phyloP scores from a whole-genome alignment of 1,140 invertebrate genomes.

The Sarcophaga peregrina region DNA sequence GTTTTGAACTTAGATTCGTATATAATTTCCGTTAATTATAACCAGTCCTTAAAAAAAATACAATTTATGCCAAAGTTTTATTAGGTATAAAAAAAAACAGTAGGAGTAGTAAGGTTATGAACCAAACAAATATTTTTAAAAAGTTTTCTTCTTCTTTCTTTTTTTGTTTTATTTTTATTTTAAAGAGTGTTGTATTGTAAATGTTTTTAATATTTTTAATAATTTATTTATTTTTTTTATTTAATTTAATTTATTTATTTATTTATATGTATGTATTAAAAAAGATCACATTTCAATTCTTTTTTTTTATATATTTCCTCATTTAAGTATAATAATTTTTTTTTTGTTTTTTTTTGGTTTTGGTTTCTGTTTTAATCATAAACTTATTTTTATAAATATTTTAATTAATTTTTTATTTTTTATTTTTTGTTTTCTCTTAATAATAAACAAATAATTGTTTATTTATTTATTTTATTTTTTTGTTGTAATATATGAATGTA shows the following conservation, averaged over 20 bases:
- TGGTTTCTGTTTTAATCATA: constrained; percentile 26
- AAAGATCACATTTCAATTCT: constrained; percentile 66
- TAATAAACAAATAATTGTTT: constrained; percentile 48
- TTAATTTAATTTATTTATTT: constrained; percentile 50
- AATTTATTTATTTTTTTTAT: constrained; percentile 30
- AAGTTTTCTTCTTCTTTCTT: not conserved
- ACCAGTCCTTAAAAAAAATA: constrained; percentile 65
- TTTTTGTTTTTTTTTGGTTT: constrained; percentile 2
- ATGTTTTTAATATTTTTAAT: constrained; percentile 33
- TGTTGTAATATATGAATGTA: constrained; percentile 30
- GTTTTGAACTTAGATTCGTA: not conserved
- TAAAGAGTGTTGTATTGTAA: not conserved
- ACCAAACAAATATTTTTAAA: too few relatives aligned
- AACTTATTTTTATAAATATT: constrained; percentile 42
- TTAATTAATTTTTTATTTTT: constrained; percentile 29
- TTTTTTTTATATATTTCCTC: constrained; percentile 57
- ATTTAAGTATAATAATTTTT: constrained; percentile 43
- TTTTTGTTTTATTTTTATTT: not conserved
- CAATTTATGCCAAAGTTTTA: constrained; percentile 43
- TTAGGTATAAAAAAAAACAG: not conserved
- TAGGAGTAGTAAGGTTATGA: too few relatives aligned
- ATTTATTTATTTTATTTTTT: constrained; percentile 33
- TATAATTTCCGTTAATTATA: constrained; percentile 65
- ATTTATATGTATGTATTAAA: constrained; percentile 47
- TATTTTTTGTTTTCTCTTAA: not conserved